Conservation (phyloP, 1,140 invertebrate species). For the Scaptomyza montana region DNA sequence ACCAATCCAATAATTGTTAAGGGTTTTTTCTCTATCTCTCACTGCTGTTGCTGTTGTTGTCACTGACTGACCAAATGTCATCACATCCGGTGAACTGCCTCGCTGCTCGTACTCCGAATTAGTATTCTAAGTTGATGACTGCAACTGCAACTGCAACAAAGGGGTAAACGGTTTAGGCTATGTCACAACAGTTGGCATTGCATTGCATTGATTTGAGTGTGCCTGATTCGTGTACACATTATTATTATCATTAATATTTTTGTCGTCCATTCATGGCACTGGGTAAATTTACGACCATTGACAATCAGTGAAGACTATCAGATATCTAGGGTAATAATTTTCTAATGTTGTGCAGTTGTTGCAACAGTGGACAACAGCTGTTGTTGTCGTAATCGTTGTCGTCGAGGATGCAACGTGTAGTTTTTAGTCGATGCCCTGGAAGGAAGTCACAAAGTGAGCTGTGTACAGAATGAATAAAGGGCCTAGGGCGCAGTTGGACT, state of each 20-base stretch:
- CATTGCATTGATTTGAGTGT: slow-evolving; percentile 44
- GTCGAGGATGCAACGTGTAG: slow-evolving; percentile 60
- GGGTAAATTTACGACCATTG: slow-evolving; percentile 73
- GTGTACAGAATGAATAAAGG: slow-evolving; percentile 16
- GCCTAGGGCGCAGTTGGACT: slow-evolving; percentile 29
- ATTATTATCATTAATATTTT: slow-evolving; percentile 74
- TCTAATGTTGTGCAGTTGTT: slow-evolving; percentile 60
- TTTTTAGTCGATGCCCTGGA: slow-evolving; percentile 56
- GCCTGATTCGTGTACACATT: slow-evolving; percentile 62
- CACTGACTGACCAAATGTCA: slow-evolving; percentile 69
- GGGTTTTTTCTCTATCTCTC: slow-evolving; percentile 24
- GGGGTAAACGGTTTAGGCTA: slow-evolving; percentile 11
- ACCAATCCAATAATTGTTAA: slow-evolving; percentile 77
- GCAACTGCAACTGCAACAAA: slow-evolving; percentile 46
- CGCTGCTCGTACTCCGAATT: slow-evolving; percentile 58
- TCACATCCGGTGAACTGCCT: slow-evolving; percentile 68
- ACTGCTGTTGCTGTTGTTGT: slow-evolving; percentile 6
- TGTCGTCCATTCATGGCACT: slow-evolving; percentile 50
- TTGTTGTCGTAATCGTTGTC: slow-evolving; percentile 20
- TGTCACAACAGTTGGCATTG: slow-evolving; percentile 48
- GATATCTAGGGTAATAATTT: slow-evolving; percentile 81
- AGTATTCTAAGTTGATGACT: slow-evolving; percentile 74
- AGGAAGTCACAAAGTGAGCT: slow-evolving; percentile 54
- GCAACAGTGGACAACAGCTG: slow-evolving; percentile 41
- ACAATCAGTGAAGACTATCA: slow-evolving; percentile 81